A percentile compares a stretch with the other conserved stretches of the same genome.
Conservation (phyloP, 2,888 invertebrate genomes). For the Diachrysia chrysitis region DNA sequence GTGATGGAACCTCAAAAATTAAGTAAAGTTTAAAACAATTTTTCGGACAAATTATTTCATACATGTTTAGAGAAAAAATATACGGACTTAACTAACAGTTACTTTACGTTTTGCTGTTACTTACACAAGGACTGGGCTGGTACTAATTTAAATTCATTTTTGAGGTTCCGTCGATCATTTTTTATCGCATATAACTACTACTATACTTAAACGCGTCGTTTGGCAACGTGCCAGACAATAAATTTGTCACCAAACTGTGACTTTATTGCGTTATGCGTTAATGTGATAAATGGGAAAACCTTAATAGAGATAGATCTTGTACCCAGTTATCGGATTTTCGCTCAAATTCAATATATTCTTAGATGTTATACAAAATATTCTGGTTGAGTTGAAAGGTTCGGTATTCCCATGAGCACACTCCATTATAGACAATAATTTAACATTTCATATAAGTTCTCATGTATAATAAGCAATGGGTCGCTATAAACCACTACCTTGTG, state of each 20-base stretch:
- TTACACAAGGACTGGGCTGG: no score
- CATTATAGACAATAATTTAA: background rate
- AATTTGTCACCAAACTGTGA: conserved; percentile 45
- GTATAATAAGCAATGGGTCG: background rate
- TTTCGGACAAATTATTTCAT: no score
- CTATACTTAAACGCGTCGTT: conserved; percentile 24
- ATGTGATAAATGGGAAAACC: conserved; percentile 39
- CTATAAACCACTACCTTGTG: background rate
- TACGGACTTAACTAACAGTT: no score
- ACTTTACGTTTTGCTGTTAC: no score
- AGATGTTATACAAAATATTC: background rate
- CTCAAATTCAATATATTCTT: conserved; percentile 13
- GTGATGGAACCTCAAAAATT: no score
- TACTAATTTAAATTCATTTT: no score
- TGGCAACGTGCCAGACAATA: conserved; percentile 53
- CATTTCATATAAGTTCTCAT: background rate
- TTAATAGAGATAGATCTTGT: conserved; percentile 17
- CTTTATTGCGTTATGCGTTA: conserved; percentile 46
- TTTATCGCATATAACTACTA: conserved; percentile 20
- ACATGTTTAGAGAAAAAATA: no score
- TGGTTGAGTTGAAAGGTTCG: background rate
- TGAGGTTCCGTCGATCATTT: no score
- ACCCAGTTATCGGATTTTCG: conserved; percentile 21
- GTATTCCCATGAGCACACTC: background rate
- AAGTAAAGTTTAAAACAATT: no score